Conservation (phyloP, 2,888 invertebrate genomes). For the Catocala nupta region DNA sequence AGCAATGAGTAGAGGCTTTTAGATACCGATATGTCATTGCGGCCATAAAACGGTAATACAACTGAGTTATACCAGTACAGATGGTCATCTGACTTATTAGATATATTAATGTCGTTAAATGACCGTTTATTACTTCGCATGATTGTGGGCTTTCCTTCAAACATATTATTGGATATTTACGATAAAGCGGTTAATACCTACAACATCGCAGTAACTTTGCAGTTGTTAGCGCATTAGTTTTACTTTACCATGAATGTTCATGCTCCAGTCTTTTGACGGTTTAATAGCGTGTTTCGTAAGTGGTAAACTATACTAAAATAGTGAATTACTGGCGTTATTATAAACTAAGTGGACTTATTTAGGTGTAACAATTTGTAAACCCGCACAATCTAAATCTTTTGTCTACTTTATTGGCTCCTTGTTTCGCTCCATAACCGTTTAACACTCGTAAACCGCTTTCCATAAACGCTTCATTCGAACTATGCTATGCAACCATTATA, state of each 20-base stretch:
- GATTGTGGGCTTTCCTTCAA: conserved; percentile 30
- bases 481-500: not conserved
- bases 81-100: conserved; percentile 51
- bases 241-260: conserved; percentile 10
- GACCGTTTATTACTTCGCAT: conserved; percentile 41
- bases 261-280: conserved; percentile 5
- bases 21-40: conserved; percentile 48
- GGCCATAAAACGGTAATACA: conserved; percentile 48
- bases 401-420: conserved; percentile 12
- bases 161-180: conserved; percentile 31
- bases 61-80: conserved; percentile 34
- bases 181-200: conserved; percentile 17
- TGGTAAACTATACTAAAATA: conserved; percentile 12
- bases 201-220: conserved; percentile 10
- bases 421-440: conserved; percentile 2
- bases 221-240: conserved; percentile 13
- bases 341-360: conserved; percentile 7
- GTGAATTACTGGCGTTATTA: conserved; percentile 21
- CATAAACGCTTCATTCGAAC: not conserved
- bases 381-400: conserved; percentile 7
- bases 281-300: conserved; percentile 17
- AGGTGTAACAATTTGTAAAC: conserved; percentile 20
- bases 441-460: not conserved
- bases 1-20: conserved; percentile 5
- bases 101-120: conserved; percentile 49